Percentiles rank a stretch among this genome's conserved stretches.
Evolutionary conservation across 2,113 vertebrate species (phyloP).

Genomic region (Osmerus eperlanus): DNA sequence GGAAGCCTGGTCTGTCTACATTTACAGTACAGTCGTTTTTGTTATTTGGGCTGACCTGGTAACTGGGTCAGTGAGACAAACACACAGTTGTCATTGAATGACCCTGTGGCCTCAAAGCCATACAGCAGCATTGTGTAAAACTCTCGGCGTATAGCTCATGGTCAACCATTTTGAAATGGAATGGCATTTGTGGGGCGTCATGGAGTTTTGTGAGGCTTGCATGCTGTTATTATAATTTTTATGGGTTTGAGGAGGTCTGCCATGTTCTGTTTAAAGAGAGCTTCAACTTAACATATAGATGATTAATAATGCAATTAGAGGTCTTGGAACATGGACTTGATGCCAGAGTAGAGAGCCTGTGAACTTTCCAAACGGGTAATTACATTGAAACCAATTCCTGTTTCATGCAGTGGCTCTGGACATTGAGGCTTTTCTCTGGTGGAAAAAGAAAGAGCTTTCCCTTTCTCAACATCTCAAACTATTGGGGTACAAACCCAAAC

Average conservation of each 20-base stretch:
- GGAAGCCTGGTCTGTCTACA: no score
- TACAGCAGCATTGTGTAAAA: neutral
- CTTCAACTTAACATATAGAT: slow-evolving; percentile 33
- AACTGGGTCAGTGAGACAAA: slow-evolving; percentile 1
- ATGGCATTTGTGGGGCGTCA: slow-evolving; percentile 5
- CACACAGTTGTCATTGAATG: neutral
- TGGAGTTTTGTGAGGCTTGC: slow-evolving; percentile 14
- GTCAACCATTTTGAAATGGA: slow-evolving; percentile 8
- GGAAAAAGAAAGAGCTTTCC: slow-evolving; percentile 50
- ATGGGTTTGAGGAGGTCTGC: slow-evolving; percentile 17
- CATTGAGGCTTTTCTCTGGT: slow-evolving; percentile 43
- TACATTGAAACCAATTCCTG: slow-evolving; percentile 51
- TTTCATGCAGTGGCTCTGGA: slow-evolving; percentile 40
- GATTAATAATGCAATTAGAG: slow-evolving; percentile 46
- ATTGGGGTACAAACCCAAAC: slow-evolving; percentile 25
- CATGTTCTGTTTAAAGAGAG: slow-evolving; percentile 9
- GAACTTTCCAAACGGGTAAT: slow-evolving; percentile 48
- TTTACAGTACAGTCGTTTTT: neutral
- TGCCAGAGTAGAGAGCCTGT: slow-evolving; percentile 34
- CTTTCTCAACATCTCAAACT: slow-evolving; percentile 28
- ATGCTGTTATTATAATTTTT: slow-evolving; percentile 13
- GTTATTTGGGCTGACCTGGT: neutral
- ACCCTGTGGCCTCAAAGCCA: neutral
- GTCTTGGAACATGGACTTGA: slow-evolving; percentile 40
- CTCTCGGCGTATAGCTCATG: neutral